A percentile compares a stretch with the other conserved stretches of the same genome.
These are phyloP conservation scores for Argopecten irradians DNA, from an alignment of 1,140 invertebrate genomes.

Conservation along the genomic window DNA sequence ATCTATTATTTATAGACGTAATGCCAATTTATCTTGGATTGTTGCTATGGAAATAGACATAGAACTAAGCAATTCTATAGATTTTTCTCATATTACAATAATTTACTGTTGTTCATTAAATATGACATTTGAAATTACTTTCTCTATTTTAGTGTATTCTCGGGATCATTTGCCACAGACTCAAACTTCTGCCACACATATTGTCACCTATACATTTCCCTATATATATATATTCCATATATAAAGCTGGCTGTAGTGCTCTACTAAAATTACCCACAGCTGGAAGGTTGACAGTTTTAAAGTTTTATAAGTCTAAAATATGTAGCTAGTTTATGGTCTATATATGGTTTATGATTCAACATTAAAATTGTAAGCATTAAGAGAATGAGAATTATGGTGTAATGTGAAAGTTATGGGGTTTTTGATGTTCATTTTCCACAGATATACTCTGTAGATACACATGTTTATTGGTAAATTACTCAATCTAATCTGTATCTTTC, in stretches of 20 bases:
- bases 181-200: background rate
- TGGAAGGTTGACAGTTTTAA: background rate
- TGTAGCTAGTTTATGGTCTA: background rate
- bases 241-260: too few relatives aligned
- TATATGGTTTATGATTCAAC: background rate
- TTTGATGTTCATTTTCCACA: too few relatives aligned
- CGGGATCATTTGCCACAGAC: background rate
- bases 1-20: background rate
- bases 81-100: background rate
- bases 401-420: too few relatives aligned
- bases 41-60: background rate
- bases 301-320: background rate
- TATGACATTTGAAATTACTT: background rate
- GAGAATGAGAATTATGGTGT: background rate
- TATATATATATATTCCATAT: too few relatives aligned
- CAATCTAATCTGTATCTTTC: too few relatives aligned
- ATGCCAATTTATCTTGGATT: background rate
- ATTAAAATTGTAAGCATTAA: background rate
- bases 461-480: too few relatives aligned
- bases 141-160: background rate
- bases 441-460: too few relatives aligned
- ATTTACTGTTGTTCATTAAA: background rate
- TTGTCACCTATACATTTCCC: background rate
- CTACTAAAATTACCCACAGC: background rate
- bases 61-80: background rate